A percentile compares a stretch with the other conserved stretches of the same genome.
Evolutionary conservation across 2,797 vertebrate species (phyloP).

Genomic region (Hybognathus amarus): DNA sequence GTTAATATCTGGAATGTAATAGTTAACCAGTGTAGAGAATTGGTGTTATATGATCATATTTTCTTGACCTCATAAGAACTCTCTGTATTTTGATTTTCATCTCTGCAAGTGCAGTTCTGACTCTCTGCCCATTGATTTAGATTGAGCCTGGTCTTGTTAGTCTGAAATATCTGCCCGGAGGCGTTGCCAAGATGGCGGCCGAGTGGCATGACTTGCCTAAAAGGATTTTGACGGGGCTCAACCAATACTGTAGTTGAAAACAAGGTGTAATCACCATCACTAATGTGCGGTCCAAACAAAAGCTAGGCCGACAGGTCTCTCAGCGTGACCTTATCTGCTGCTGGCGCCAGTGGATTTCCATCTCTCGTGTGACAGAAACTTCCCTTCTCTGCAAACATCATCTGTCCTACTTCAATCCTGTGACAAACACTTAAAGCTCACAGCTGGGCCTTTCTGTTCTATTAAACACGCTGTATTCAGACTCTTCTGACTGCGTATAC

Average conservation of each 20-base stretch:
- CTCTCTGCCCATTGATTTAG: too few species aligned
- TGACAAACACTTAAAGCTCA: background rate
- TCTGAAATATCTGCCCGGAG: too few species aligned
- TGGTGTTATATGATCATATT: too few species aligned
- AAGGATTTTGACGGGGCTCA: too few species aligned
- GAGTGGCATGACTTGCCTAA: too few species aligned
- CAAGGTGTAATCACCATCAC: conserved; percentile 38
- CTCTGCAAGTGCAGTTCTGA: too few species aligned
- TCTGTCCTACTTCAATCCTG: conserved; percentile 49
- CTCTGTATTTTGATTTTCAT: too few species aligned
- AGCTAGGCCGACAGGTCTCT: background rate
- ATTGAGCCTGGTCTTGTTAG: too few species aligned
- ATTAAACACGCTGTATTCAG: background rate
- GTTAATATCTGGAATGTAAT: too few species aligned
- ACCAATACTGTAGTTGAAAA: conserved; percentile 4
- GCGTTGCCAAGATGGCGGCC: too few species aligned
- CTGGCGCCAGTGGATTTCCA: conserved; percentile 36
- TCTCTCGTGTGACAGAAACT: conserved; percentile 12
- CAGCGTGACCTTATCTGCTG: conserved; percentile 41
- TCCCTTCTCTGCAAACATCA: conserved; percentile 29
- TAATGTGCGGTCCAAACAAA: conserved; percentile 48
- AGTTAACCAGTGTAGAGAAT: too few species aligned
- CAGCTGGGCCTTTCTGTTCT: background rate
- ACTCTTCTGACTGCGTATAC: conserved; percentile 11
- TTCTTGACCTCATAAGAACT: too few species aligned